Percentiles rank a stretch among this genome's conserved stretches.
These are phyloP conservation scores for Pachycephus smyrnensis DNA, from an alignment of 2,888 invertebrate species.

Conservation along the genomic window DNA sequence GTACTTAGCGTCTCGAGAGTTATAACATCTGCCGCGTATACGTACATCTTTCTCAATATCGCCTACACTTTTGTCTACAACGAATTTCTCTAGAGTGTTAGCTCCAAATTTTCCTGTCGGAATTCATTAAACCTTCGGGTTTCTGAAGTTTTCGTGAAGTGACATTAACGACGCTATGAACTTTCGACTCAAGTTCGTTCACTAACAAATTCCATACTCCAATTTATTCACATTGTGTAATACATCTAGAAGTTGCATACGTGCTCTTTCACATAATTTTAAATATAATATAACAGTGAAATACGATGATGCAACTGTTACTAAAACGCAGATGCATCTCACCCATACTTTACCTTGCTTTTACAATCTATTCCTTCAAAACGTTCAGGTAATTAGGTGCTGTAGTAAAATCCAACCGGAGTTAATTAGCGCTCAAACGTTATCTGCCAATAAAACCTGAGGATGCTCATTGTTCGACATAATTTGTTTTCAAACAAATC, in stretches of 20 bases:
- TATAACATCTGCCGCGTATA: neutral
- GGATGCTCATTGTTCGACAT: neutral
- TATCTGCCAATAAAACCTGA: neutral
- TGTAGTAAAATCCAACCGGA: neutral
- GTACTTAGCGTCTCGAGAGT: neutral
- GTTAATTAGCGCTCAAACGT: neutral
- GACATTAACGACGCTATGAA: neutral
- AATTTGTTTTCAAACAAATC: neutral
- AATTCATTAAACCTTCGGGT: neutral
- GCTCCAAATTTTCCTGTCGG: neutral
- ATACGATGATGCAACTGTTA: neutral
- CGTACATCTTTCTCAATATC: too few relatives aligned
- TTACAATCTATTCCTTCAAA: neutral
- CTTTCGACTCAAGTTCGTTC: neutral
- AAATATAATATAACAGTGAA: neutral
- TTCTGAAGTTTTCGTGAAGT: neutral
- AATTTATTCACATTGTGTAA: neutral
- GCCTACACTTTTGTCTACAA: too few relatives aligned
- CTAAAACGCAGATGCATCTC: neutral
- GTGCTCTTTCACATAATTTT: neutral
- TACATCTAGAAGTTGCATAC: neutral
- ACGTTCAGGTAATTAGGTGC: neutral
- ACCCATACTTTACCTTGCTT: neutral
- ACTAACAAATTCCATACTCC: neutral
- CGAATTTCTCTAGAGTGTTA: too few relatives aligned